phyloP scores from a whole-genome alignment of 2,113 vertebrate species.

The Macaca nemestrina region DNA sequence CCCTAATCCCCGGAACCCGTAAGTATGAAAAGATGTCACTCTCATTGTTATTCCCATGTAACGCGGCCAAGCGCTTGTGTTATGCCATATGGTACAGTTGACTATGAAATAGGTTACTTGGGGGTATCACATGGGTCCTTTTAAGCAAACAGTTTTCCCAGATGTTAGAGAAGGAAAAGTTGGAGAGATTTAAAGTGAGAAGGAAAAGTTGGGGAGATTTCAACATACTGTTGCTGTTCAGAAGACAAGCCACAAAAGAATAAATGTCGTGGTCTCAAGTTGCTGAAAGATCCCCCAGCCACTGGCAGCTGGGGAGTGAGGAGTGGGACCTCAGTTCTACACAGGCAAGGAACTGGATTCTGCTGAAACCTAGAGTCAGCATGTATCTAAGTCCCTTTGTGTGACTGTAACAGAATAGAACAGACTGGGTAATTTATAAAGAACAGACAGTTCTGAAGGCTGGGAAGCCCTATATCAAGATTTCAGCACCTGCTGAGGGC shows the following conservation, averaged over 20 bases:
- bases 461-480: neutral
- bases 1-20: neutral
- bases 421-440: neutral
- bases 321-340: neutral
- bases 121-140: neutral
- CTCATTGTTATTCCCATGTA: neutral
- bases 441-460: neutral
- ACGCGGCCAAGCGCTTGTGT: neutral
- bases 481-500: rapidly evolving
- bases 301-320: neutral
- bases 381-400: neutral
- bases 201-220: neutral
- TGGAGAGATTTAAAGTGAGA: neutral
- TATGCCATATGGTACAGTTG: neutral
- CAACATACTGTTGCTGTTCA: rapidly evolving
- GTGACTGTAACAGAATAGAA: neutral
- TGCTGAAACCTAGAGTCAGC: neutral
- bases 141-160: neutral
- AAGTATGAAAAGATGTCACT: neutral
- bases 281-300: neutral
- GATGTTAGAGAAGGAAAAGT: neutral
- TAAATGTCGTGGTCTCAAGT: neutral
- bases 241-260: neutral
- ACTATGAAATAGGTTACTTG: neutral
- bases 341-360: neutral